phyloP scores from a whole-genome alignment of 2,797 vertebrate species.

The Phataginus tricuspis region DNA sequence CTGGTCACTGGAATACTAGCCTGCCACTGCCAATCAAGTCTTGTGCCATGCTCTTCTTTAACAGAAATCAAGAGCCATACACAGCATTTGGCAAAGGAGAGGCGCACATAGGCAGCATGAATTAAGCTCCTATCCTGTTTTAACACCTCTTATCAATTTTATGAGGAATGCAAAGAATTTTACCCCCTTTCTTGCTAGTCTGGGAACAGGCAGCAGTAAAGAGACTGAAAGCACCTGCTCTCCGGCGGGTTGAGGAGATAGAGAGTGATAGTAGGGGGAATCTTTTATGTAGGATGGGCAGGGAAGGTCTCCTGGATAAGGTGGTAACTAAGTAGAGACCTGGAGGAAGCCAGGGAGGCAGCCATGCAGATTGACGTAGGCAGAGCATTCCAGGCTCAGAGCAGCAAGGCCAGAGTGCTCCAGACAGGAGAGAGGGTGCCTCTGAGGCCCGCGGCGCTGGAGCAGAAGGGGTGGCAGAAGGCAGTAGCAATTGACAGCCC shows the following conservation, averaged over 20 bases:
- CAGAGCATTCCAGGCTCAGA: not conserved
- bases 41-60: not conserved
- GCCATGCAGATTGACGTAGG: not conserved
- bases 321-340: not conserved
- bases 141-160: not conserved
- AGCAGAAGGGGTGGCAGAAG: not conserved
- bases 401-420: not conserved
- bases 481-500: not conserved
- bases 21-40: not conserved
- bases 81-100: not conserved
- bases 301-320: not conserved
- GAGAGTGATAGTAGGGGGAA: too few species aligned
- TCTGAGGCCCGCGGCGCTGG: not conserved
- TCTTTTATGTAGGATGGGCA: not conserved
- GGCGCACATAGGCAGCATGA: not conserved
- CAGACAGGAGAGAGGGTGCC: rapidly evolving
- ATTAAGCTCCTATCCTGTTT: not conserved
- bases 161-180: not conserved
- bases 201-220: not conserved
- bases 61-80: not conserved
- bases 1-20: not conserved
- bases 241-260: not conserved
- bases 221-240: not conserved
- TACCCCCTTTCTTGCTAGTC: not conserved
- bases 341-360: not conserved